phyloP scores from a whole-genome alignment of 2,113 vertebrate genomes.

The Colossoma macropomum region DNA sequence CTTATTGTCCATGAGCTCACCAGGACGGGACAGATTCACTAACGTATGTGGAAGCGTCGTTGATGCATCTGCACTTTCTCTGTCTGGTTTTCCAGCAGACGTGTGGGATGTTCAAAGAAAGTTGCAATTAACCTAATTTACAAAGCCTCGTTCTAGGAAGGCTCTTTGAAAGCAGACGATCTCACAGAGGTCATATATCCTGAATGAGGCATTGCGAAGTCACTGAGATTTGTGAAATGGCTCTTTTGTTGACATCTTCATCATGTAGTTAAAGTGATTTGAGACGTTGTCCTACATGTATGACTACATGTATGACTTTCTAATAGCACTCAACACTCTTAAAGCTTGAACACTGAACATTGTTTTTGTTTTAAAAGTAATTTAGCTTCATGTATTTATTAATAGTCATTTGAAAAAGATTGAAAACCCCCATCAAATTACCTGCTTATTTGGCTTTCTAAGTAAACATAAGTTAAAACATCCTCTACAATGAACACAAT shows the following conservation, averaged over 20 bases:
- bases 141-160: background rate
- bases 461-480: too few species aligned
- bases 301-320: too few species aligned
- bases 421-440: too few species aligned
- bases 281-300: too few species aligned
- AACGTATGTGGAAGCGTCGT: slow-evolving; percentile 10
- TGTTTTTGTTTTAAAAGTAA: too few species aligned
- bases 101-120: background rate
- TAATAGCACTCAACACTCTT: too few species aligned
- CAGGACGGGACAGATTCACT: slow-evolving; percentile 10
- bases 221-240: background rate
- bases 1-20: slow-evolving; percentile 20
- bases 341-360: too few species aligned
- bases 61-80: slow-evolving; percentile 21
- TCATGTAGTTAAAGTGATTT: too few species aligned
- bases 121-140: background rate
- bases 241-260: background rate
- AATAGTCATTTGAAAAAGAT: too few species aligned
- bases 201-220: background rate
- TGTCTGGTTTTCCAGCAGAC: slow-evolving; percentile 33
- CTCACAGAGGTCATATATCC: slow-evolving; percentile 1
- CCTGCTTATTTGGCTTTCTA: too few species aligned
- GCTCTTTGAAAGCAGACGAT: background rate
- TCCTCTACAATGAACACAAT: too few species aligned
- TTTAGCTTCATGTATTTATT: too few species aligned